These are phyloP conservation scores for Ophion ellenae DNA, from an alignment of 2,888 invertebrate genomes.

Conservation along the genomic window DNA sequence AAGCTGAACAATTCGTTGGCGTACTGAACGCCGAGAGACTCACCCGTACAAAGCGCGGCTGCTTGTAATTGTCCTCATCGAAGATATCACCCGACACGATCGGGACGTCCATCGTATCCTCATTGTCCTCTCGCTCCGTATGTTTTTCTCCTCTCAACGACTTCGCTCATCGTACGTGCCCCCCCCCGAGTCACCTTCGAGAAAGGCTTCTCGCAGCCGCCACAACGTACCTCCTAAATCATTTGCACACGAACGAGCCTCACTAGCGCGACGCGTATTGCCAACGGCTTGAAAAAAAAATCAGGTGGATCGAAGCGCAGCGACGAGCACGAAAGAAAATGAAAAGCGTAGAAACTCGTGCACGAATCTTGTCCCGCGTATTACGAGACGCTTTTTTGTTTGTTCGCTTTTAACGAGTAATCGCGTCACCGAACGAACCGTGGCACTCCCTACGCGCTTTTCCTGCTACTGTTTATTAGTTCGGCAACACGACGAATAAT, in stretches of 20 bases:
- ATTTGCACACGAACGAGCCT: not conserved
- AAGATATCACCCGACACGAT: conserved; percentile 81
- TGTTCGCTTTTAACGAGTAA: not conserved
- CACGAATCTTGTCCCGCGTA: not conserved
- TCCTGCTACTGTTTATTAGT: not conserved
- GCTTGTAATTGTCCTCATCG: conserved; percentile 79
- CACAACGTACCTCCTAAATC: not conserved
- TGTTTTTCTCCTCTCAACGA: conserved; percentile 6
- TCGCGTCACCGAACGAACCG: not conserved
- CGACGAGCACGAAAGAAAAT: not conserved
- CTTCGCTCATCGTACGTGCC: not conserved
- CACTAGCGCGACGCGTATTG: not conserved
- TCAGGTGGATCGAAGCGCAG: not conserved
- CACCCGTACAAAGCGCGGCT: conserved; percentile 81
- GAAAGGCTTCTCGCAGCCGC: not conserved
- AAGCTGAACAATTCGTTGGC: not conserved
- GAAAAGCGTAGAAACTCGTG: not conserved
- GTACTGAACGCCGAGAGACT: conserved; percentile 65
- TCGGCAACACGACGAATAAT: not conserved
- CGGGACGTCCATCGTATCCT: conserved; percentile 80
- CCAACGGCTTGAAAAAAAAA: not conserved
- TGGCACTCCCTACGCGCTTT: not conserved
- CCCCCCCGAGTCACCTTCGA: too few species aligned
- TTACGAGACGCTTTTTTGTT: not conserved
- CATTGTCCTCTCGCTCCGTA: conserved; percentile 69